A percentile compares a stretch with the other conserved stretches of the same genome.
Evolutionary conservation across 2,888 invertebrate species (phyloP).

Genomic region (Sesia apiformis): DNA sequence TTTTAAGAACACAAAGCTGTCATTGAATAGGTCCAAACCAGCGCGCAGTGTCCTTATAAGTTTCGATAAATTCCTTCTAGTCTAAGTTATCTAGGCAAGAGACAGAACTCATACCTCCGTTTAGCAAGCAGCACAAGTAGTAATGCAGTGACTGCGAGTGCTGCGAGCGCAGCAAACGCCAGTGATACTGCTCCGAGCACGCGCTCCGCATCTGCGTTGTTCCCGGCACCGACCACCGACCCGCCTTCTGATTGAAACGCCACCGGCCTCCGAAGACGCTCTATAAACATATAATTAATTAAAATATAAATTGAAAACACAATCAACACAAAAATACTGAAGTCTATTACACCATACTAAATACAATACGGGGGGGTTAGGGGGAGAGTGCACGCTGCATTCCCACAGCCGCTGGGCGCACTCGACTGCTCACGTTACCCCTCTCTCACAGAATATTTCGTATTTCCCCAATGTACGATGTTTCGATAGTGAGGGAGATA

Average conservation of each 20-base stretch:
- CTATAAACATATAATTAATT: conserved; percentile 18
- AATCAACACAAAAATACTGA: neutral
- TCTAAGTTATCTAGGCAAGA: too few relatives aligned
- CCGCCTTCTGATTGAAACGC: conserved; percentile 55
- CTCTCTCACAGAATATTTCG: too few relatives aligned
- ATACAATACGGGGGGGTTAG: too few relatives aligned
- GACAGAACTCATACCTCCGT: conserved; percentile 31
- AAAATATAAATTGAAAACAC: neutral
- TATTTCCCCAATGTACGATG: too few relatives aligned
- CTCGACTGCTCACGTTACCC: too few relatives aligned
- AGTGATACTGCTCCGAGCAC: conserved; percentile 61
- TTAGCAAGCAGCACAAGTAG: conserved; percentile 52
- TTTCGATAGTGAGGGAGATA: too few relatives aligned
- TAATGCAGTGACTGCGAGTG: conserved; percentile 56
- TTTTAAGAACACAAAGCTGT: too few relatives aligned
- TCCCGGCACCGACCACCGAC: conserved; percentile 21
- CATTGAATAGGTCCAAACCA: too few relatives aligned
- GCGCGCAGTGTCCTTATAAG: too few relatives aligned
- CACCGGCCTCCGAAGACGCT: conserved; percentile 57
- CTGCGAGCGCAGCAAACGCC: conserved; percentile 60
- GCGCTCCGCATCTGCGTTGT: conserved; percentile 44
- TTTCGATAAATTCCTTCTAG: too few relatives aligned
- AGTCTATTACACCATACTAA: neutral
- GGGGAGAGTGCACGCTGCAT: too few relatives aligned
- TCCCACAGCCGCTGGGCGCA: too few relatives aligned